phyloP scores from a whole-genome alignment of 1,140 invertebrate genomes.

The Apis florea region DNA sequence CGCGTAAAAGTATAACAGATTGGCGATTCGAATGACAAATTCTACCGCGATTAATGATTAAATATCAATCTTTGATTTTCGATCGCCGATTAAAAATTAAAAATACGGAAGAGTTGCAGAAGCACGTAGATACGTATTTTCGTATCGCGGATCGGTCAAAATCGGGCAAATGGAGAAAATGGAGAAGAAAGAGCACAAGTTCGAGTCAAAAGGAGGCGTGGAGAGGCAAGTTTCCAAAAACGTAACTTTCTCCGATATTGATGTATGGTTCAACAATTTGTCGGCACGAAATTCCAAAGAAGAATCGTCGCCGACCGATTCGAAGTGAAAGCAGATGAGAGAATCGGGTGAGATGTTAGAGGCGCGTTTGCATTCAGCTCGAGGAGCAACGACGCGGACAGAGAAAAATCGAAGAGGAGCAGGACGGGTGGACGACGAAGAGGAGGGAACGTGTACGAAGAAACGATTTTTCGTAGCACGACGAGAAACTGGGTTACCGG shows the following conservation, averaged over 20 bases:
- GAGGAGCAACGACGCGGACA: neutral
- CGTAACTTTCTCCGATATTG: constrained; percentile 21
- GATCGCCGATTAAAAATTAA: too few relatives aligned
- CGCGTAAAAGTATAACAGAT: too few relatives aligned
- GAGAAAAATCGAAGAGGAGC: constrained; percentile 44
- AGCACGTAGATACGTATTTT: too few relatives aligned
- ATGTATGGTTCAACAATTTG: neutral
- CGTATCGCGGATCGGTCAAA: too few relatives aligned
- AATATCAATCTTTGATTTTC: too few relatives aligned
- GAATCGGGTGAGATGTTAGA: constrained; percentile 28
- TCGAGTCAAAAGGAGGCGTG: too few relatives aligned
- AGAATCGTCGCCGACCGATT: neutral
- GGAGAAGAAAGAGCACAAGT: neutral
- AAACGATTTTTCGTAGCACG: constrained; percentile 60
- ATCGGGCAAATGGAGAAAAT: neutral
- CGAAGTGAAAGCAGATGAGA: constrained; percentile 50
- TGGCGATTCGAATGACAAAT: too few relatives aligned
- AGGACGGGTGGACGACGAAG: neutral
- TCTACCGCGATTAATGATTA: too few relatives aligned
- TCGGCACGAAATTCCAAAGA: neutral
- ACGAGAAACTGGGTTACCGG: constrained; percentile 58
- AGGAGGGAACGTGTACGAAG: constrained; percentile 5
- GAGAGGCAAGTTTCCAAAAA: constrained; percentile 15
- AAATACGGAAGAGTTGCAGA: too few relatives aligned
- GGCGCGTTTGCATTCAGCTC: constrained; percentile 39